Evolutionary conservation across 2,888 invertebrate genomes (phyloP).

Genomic region (Orchestes rusci): DNA sequence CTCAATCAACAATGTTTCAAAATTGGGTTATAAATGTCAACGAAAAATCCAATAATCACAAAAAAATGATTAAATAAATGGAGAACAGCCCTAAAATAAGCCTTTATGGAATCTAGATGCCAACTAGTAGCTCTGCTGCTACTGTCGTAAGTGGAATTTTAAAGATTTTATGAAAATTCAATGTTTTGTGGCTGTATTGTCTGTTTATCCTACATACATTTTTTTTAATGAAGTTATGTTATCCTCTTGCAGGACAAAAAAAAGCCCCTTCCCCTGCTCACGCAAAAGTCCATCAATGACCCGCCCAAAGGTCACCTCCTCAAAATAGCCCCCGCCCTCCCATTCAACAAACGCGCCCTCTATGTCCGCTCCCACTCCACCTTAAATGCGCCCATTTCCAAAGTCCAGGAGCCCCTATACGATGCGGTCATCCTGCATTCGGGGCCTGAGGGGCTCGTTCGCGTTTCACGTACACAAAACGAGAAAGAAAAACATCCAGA

Average conservation of each 20-base stretch:
- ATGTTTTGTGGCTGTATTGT: too few relatives aligned
- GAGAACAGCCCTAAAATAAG: slow-evolving; percentile 7
- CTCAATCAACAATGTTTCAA: slow-evolving; percentile 16
- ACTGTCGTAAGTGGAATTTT: slow-evolving; percentile 35
- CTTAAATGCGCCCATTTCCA: slow-evolving; percentile 37
- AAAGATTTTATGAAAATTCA: too few relatives aligned
- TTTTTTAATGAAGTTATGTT: slow-evolving; percentile 4
- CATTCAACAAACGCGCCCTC: slow-evolving; percentile 32
- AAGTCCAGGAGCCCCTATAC: slow-evolving; percentile 25
- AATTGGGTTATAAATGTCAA: slow-evolving; percentile 28
- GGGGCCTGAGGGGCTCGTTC: slow-evolving; percentile 57
- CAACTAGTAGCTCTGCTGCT: slow-evolving; percentile 42
- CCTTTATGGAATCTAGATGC: slow-evolving; percentile 39
- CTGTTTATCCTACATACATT: slow-evolving; percentile 1
- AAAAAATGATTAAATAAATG: slow-evolving; percentile 19
- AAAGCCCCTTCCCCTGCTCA: slow-evolving; percentile 31
- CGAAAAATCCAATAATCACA: slow-evolving; percentile 8
- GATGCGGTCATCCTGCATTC: slow-evolving; percentile 49
- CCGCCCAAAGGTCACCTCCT: slow-evolving; percentile 36
- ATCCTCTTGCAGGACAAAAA: slow-evolving; percentile 36
- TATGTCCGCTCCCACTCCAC: slow-evolving; percentile 49
- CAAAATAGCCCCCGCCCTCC: slow-evolving; percentile 40
- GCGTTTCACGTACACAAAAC: slow-evolving; percentile 62
- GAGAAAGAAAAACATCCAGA: slow-evolving; percentile 82
- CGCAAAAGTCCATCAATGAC: slow-evolving; percentile 29